Conservation (phyloP, 2,113 vertebrate species). For the Solenodon paradoxus region DNA sequence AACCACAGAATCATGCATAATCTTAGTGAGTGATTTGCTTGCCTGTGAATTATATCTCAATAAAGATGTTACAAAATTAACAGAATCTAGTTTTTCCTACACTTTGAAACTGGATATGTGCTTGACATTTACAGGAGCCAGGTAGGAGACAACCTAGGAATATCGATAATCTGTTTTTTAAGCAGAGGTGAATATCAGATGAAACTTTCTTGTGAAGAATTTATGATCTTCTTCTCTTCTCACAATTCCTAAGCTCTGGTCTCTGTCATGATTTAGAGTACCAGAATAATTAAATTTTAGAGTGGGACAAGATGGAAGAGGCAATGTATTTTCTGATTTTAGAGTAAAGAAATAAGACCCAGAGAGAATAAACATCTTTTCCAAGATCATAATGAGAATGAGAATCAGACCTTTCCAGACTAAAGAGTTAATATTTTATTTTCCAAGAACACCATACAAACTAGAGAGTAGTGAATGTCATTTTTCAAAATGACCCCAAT, state of each 20-base stretch:
- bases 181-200: background rate
- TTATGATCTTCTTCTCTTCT: background rate
- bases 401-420: background rate
- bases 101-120: slow-evolving; percentile 12
- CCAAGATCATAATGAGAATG: background rate
- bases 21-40: background rate
- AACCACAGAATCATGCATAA: background rate
- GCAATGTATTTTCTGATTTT: background rate
- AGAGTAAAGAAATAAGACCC: background rate
- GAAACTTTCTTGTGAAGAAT: background rate
- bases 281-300: background rate
- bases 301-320: background rate
- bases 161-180: background rate
- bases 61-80: background rate
- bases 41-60: background rate
- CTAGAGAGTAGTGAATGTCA: background rate
- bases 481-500: background rate
- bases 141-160: background rate
- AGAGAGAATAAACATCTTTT: background rate
- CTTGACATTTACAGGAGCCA: background rate
- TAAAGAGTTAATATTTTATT: background rate
- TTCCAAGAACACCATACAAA: background rate
- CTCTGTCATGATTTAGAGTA: background rate
- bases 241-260: background rate
- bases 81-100: background rate